Evolutionary conservation across 1,140 invertebrate species (phyloP).

Genomic region (Zaprionus ghesquierei): DNA sequence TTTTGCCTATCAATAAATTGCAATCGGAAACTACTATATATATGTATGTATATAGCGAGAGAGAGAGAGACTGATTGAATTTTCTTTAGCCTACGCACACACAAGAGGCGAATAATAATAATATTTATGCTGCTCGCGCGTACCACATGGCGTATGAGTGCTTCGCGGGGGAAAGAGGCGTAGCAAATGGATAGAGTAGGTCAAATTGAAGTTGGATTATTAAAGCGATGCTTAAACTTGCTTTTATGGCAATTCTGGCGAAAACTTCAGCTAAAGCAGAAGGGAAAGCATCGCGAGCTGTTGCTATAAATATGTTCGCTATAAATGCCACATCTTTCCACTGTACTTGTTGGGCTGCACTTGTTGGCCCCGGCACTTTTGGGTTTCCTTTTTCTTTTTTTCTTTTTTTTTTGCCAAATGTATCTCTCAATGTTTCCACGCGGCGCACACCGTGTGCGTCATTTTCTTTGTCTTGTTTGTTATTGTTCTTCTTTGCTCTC

Average conservation of each 20-base stretch:
- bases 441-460: slow-evolving; percentile 12
- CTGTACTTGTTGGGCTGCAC: slow-evolving; percentile 10
- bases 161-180: neutral
- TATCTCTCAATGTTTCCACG: slow-evolving; percentile 21
- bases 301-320: too few species aligned
- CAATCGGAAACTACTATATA: slow-evolving; percentile 32
- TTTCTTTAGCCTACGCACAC: slow-evolving; percentile 18
- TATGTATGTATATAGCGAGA: too few species aligned
- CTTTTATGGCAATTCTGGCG: neutral
- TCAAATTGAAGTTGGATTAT: too few species aligned
- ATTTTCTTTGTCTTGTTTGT: slow-evolving; percentile 8
- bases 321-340: too few species aligned
- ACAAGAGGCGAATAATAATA: slow-evolving; percentile 9
- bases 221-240: neutral
- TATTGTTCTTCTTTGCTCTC: neutral
- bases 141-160: slow-evolving; percentile 33
- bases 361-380: slow-evolving; percentile 16
- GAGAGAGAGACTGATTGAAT: slow-evolving; percentile 38
- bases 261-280: neutral
- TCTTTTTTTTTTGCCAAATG: slow-evolving; percentile 27
- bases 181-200: neutral
- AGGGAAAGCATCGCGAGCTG: too few species aligned
- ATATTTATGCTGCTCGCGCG: slow-evolving; percentile 20
- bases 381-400: slow-evolving; percentile 29
- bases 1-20: slow-evolving; percentile 24